These are phyloP conservation scores for Leptinotarsa peninsularis DNA, from an alignment of 2,888 invertebrate species.

Conservation along the genomic window DNA sequence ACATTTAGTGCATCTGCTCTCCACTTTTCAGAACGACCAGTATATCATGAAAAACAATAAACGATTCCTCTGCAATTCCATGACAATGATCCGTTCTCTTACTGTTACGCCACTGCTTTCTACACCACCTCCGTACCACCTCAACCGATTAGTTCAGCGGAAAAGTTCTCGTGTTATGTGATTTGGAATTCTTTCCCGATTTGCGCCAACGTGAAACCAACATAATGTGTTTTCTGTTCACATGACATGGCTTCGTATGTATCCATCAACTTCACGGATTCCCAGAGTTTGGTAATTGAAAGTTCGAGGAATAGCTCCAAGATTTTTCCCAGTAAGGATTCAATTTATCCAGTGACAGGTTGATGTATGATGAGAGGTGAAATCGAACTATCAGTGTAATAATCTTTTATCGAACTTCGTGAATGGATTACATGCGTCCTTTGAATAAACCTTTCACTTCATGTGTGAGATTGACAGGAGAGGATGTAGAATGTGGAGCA, in stretches of 20 bases:
- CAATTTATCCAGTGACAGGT: constrained; percentile 37
- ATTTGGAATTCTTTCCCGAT: neutral
- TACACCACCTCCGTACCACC: neutral
- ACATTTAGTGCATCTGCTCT: too few relatives aligned
- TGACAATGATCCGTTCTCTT: too few relatives aligned
- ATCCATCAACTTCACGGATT: constrained; percentile 33
- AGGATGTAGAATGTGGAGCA: neutral
- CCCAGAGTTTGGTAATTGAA: constrained; percentile 37
- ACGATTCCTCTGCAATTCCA: too few relatives aligned
- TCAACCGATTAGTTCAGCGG: neutral
- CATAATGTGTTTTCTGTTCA: constrained; percentile 15
- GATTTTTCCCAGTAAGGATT: constrained; percentile 36
- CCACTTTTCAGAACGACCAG: too few relatives aligned
- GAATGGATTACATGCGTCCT: constrained; percentile 13
- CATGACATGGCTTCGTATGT: constrained; percentile 23
- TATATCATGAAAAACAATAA: too few relatives aligned
- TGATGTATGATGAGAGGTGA: constrained; percentile 31
- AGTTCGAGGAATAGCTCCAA: constrained; percentile 25
- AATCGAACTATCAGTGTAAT: constrained; percentile 9
- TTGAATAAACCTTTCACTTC: constrained; percentile 5
- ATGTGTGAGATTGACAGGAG: neutral
- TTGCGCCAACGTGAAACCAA: neutral
- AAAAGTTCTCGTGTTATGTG: neutral
- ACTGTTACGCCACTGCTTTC: neutral
- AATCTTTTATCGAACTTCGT: constrained; percentile 9